Base-by-base conservation (phyloP, 1,140 invertebrate genomes). In the Meloidogyne exigua region DNA sequence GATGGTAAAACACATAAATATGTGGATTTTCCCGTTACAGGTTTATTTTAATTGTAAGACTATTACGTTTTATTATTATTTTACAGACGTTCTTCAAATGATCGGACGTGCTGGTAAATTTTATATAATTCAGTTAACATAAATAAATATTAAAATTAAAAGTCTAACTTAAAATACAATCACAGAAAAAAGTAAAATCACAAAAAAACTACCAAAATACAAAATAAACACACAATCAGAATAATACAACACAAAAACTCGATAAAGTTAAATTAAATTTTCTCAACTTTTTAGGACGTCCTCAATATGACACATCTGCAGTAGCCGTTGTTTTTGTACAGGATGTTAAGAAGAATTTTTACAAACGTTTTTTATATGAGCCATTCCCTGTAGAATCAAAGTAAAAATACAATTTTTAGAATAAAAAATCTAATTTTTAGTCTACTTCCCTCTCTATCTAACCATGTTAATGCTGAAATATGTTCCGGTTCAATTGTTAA, bases 21-120 rank as follows among this genome's bases (percentile, higher is more conserved):
- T 88, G 94, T 98, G 2, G 96, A 99, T 83, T 99, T 99, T 92
- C 97, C 97, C 0, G 97, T 99, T 68, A 99, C 96, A 0, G 95
- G 96, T 90, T 92, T 78, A 76, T 70, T 75, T 69, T 23, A 18
- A 5, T 18, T 23, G 66, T n/a, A n/a, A n/a, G n/a, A n/a, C n/a
- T n/a, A n/a, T n/a, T n/a, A n/a, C n/a, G n/a, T n/a, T n/a, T n/a
- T n/a, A n/a, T n/a, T n/a, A n/a, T n/a, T n/a, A n/a, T 72, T 39
- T 80, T 86, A 21, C 76, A 90, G 90, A 91, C 87, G 91, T 99
- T 0, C 89, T 99, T 28, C 96, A 99, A 89, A 99, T 99, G 97
- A 98, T 98, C 92, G 96, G 96, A 4, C 90, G 96, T 77, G 96
- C 96, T 76, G 96, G 96, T 9, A 32, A 32, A 32, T 32, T 32